A percentile compares a stretch with the other conserved stretches of the same genome.
phyloP scores from a whole-genome alignment of 64 coral and sea anemone genomes.

The Orbicella faveolata region DNA sequence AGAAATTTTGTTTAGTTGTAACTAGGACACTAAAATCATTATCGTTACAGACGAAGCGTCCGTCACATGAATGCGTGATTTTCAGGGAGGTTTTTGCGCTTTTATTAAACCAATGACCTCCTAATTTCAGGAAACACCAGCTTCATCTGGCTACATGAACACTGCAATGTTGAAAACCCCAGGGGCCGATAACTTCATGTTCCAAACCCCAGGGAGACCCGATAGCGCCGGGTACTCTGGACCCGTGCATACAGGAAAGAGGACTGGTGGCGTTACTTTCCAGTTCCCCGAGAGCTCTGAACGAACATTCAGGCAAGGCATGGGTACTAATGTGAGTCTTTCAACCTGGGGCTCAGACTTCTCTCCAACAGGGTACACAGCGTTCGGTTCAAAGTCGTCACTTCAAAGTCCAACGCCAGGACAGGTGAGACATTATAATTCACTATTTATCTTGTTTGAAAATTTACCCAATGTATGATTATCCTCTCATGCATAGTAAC shows the following conservation, averaged over 20 bases:
- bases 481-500: too few relatives aligned
- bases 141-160: constrained; percentile 48
- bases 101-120: too few relatives aligned
- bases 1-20: too few relatives aligned
- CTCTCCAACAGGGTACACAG: constrained; percentile 40
- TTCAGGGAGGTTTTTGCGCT: too few relatives aligned
- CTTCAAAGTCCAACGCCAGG: constrained; percentile 26
- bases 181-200: constrained; percentile 49
- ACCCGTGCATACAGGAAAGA: neutral
- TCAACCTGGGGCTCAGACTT: constrained; percentile 98
- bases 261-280: constrained; percentile 42
- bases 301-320: constrained; percentile 62
- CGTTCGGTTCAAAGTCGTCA: neutral
- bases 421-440: neutral
- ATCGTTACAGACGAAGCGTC: too few relatives aligned
- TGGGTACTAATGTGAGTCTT: constrained; percentile 65
- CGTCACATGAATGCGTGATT: too few relatives aligned
- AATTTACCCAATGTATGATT: too few relatives aligned
- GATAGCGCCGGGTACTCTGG: neutral
- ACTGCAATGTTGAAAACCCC: constrained; percentile 71
- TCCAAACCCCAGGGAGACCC: constrained; percentile 56
- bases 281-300: constrained; percentile 59
- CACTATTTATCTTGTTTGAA: neutral
- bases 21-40: too few relatives aligned
- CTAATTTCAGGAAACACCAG: constrained; percentile 53